Base-by-base conservation (phyloP, 2,113 vertebrate species). In the Neodontobutis hainanensis region DNA sequence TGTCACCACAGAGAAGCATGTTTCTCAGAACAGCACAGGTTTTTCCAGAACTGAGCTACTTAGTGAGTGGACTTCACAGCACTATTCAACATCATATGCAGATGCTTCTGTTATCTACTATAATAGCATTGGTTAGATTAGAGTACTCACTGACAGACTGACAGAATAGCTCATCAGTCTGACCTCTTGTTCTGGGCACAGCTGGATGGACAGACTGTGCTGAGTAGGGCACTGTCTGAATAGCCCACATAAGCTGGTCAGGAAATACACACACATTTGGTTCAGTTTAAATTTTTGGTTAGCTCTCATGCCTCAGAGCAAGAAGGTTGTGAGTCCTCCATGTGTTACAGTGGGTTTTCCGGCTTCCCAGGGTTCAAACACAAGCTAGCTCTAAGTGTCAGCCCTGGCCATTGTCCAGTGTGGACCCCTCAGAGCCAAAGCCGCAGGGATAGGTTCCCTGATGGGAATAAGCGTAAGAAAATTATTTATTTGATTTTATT, bases 111-210 rank as follows among this genome's bases (percentile, higher is more conserved):
- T 14, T 42, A 4, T 40, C 49, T 12, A 10, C 60, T 38, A 38
- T 19, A 59, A 11, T 7, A 14, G 36, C 58, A 57, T 58, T 45
- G 56, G 3, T 57, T 32, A 47, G 11, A 35, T 36, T 12, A 11
- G 35, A 32, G 49, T 44, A 15, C 51, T 49, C 9, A 5, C 34
- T 12, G 61, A 53, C 34, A 34, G 51, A 42, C 52, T 58, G 44
- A 77, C 56, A 36, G 57, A 38, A 56, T 12, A 60, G 72, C 68
- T 74, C 34, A 38, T 67, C 70, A 51, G 70, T 56, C 59, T 86
- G 82, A 81, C 78, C 77, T 69, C 50, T 75, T 79, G 86, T 80
- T 46, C 73, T 76, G 75, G 67, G 80, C 82, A 86, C 85, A 90
- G 75, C 85, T 87, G 87, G 86, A 83, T 55, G 49, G 61, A 62